Conservation (phyloP, 2,888 invertebrate species). For the Acleris laterana region DNA sequence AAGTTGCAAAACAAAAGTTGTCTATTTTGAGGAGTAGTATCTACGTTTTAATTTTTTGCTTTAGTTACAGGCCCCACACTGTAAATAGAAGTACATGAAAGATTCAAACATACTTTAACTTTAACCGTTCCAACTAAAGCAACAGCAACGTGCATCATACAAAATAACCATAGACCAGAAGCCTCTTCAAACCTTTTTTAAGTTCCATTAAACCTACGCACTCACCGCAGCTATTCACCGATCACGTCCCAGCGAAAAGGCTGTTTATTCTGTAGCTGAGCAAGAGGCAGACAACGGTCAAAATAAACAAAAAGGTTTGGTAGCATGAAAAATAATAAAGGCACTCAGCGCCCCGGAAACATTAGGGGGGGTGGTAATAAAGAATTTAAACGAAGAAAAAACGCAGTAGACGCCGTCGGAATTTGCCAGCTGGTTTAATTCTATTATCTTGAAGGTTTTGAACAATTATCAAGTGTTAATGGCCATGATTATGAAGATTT, state of each 20-base stretch:
- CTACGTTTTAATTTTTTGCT: too few relatives aligned
- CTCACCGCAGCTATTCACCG: constrained; percentile 8
- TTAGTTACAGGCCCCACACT: too few relatives aligned
- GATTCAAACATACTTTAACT: too few relatives aligned
- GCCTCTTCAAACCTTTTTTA: background rate
- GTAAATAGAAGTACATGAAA: too few relatives aligned
- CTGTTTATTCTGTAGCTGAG: constrained; percentile 52
- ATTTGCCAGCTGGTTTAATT: constrained; percentile 24
- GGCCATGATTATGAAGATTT: constrained; percentile 28
- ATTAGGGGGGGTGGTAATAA: constrained; percentile 49
- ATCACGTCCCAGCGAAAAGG: constrained; percentile 39
- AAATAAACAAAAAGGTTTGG: constrained; percentile 47
- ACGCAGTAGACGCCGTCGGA: constrained; percentile 28
- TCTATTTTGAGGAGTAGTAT: too few relatives aligned
- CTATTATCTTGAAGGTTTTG: constrained; percentile 32
- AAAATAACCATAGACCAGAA: background rate
- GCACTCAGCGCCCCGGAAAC: constrained; percentile 42
- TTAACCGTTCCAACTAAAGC: too few relatives aligned
- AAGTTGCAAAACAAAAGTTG: too few relatives aligned
- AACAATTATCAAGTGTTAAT: constrained; percentile 35
- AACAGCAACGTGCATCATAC: too few relatives aligned
- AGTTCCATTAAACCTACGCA: constrained; percentile 4
- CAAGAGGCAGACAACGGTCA: constrained; percentile 40
- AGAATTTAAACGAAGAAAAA: constrained; percentile 48
- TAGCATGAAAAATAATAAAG: constrained; percentile 35